Evolutionary conservation across 2,797 vertebrate genomes (phyloP).

Genomic region (Aplochiton taeniatus): DNA sequence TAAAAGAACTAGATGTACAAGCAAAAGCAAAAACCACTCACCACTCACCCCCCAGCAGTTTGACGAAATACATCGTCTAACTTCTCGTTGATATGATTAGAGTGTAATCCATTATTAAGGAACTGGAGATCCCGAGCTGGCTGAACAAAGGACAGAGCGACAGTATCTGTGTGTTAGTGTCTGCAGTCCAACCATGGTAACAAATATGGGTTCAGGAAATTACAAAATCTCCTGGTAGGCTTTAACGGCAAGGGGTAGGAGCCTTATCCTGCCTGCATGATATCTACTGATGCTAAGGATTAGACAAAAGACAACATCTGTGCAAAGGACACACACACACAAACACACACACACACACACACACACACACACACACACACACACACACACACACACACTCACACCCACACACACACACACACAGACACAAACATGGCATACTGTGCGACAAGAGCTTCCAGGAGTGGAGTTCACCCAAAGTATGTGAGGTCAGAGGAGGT

Average conservation of each 20-base stretch:
- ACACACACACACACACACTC: slow-evolving; percentile 2
- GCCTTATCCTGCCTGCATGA: slow-evolving; percentile 8
- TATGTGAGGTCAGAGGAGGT: slow-evolving; percentile 4
- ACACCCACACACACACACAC: slow-evolving; percentile 2
- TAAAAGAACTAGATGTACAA: too few species aligned
- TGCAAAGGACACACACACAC: neutral
- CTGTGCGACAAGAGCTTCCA: too few species aligned
- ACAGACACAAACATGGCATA: neutral
- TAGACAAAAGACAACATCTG: neutral
- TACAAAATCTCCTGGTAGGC: slow-evolving; percentile 14
- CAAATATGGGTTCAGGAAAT: slow-evolving; percentile 25
- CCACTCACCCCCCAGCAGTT: too few species aligned
- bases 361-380: slow-evolving; percentile 10
- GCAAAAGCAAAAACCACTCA: too few species aligned
- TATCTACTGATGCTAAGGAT: slow-evolving; percentile 15
- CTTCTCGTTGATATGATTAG: too few species aligned
- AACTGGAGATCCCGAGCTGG: too few species aligned
- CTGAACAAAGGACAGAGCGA: too few species aligned
- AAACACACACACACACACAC: slow-evolving; percentile 4
- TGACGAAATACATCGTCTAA: too few species aligned
- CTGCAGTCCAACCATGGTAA: slow-evolving; percentile 1
- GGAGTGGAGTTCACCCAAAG: neutral
- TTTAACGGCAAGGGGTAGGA: slow-evolving; percentile 9
- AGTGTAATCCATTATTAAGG: too few species aligned
- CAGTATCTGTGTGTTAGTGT: slow-evolving; percentile 4